Conservation (phyloP, 1,140 invertebrate genomes). For the Drosophila elegans region DNA sequence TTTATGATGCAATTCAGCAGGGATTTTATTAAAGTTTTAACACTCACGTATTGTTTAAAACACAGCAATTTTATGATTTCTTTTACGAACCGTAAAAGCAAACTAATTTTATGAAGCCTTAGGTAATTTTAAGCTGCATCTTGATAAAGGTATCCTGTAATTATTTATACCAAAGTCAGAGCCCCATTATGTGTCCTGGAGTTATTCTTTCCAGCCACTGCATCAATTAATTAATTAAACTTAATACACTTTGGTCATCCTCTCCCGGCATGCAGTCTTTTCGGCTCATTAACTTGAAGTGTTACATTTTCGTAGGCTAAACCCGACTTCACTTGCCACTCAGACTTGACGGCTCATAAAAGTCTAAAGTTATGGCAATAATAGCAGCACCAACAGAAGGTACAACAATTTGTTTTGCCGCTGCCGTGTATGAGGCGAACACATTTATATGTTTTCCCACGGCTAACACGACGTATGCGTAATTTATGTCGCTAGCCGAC, state of each 20-base stretch:
- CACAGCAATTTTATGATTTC: background rate
- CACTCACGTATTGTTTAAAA: too few species aligned
- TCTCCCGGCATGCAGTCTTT: constrained; percentile 17
- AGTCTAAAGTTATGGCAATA: constrained; percentile 69
- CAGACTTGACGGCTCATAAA: constrained; percentile 53
- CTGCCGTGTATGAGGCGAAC: constrained; percentile 11
- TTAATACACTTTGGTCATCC: constrained; percentile 2
- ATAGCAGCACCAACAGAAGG: constrained; percentile 38
- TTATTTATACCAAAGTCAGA: constrained; percentile 16
- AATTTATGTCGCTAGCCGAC: constrained; percentile 59
- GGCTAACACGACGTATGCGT: constrained; percentile 69
- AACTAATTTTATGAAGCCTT: too few species aligned
- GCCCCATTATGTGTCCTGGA: background rate
- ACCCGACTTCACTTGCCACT: background rate
- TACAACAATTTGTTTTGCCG: constrained; percentile 42
- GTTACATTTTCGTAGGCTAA: constrained; percentile 13
- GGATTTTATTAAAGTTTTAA: constrained; percentile 5
- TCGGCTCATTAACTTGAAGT: constrained; percentile 47
- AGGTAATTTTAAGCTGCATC: background rate
- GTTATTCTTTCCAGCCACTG: constrained; percentile 2
- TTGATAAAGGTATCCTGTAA: background rate
- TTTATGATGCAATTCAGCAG: background rate
- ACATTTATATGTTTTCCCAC: constrained; percentile 62
- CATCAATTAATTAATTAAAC: constrained; percentile 31
- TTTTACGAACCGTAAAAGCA: background rate